Conservation (phyloP, 1,140 invertebrate species). For the Acromyrmex heyeri region DNA sequence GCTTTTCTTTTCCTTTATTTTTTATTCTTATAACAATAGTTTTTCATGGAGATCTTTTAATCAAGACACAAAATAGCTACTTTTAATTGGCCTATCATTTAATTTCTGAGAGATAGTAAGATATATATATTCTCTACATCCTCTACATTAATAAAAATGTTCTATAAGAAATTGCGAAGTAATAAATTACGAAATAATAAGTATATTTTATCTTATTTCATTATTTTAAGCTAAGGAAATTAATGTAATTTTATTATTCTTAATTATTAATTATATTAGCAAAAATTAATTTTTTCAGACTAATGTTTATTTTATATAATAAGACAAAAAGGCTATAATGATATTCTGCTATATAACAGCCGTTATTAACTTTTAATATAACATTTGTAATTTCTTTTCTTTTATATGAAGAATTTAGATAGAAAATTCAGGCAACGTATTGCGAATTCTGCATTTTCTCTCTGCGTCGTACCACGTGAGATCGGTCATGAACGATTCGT, state of each 20-base stretch:
- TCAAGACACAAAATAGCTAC: too few species aligned
- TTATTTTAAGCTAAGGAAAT: too few species aligned
- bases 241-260: too few species aligned
- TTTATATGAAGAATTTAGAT: background rate
- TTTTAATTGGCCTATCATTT: too few species aligned
- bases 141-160: too few species aligned
- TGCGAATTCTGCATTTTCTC: background rate
- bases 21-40: background rate
- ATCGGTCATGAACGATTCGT: slow-evolving; percentile 67
- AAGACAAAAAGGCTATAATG: background rate
- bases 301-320: background rate
- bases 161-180: too few species aligned
- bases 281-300: background rate
- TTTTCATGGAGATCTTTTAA: background rate
- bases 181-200: too few species aligned
- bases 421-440: slow-evolving; percentile 2
- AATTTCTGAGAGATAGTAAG: too few species aligned
- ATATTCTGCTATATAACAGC: background rate
- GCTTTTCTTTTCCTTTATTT: background rate
- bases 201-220: too few species aligned
- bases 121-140: too few species aligned
- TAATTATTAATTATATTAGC: background rate
- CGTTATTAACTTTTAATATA: background rate
- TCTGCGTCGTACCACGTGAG: slow-evolving; percentile 48
- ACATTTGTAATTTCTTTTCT: background rate